Evolutionary conservation across 1,140 invertebrate species (phyloP), one percentile per base, ranked within the genome.

Genomic region (Conus betulinus): DNA sequence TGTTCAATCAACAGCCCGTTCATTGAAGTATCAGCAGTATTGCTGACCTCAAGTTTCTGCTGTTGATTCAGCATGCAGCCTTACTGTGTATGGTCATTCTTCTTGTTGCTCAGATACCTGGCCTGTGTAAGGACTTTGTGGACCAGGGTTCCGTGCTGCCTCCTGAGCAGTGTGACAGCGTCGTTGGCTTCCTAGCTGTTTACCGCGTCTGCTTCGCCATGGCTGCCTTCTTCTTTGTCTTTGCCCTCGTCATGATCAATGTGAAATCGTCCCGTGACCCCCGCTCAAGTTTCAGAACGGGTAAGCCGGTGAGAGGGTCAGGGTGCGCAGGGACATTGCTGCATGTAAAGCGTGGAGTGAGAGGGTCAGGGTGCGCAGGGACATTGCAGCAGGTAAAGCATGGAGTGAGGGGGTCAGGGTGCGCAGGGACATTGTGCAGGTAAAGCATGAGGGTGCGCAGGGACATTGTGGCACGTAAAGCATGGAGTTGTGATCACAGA

Each of bases 231-330:
- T 99, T 99, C 95, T 95, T 97, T 20, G 93, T 99, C 0, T 99
- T 99, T 97, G 97, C 97, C 6, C 74, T 98, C 0, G 97, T 99
- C 8, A 99, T 99, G 98, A 97, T 99, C 94, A 97, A 98, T 13
- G 99, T 99, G 0, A 98, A 97, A 95, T 97, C 97, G 84, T 99
- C 98, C 0, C 97, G 97, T 91, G 99, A 99, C 97, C 97, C 97
- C 63, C 96, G 99, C 93, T 97, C 87, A 97, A 97, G 57, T 98
- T 99, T 93, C 99, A 99, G 96, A 99, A 99, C 97, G 99, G 99
- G 98, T 98, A 96, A 95, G 94, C 11, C 6, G 8, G 67, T 11
- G 67, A n/a, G 67, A n/a, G 67, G 23, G 67, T 23, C 0, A 23
- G 3, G 67, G 67, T 11, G 67, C 11, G 67, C 11, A 20, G 13